These are phyloP conservation scores for Clarias platycephalus DNA, from an alignment of 2,797 vertebrate species.

Conservation along the genomic window DNA sequence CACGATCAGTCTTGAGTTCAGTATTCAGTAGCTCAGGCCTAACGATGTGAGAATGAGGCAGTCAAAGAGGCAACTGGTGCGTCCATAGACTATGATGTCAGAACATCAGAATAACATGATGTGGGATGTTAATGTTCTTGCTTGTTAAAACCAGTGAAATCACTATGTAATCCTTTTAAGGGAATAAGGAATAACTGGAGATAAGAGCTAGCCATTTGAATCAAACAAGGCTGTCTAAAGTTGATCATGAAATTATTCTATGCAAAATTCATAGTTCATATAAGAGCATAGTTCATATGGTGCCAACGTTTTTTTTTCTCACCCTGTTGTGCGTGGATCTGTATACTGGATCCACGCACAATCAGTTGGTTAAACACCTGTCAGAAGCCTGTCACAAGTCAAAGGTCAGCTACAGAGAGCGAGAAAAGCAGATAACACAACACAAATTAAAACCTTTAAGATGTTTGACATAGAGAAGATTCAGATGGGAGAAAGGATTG, in stretches of 20 bases:
- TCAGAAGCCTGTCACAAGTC: neutral
- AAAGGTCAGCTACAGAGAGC: too few relatives aligned
- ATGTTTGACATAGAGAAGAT: constrained; percentile 3
- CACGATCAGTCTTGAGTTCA: constrained; percentile 16
- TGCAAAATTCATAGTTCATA: too few relatives aligned
- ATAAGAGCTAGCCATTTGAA: neutral
- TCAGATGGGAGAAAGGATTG: constrained; percentile 27
- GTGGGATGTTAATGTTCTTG: constrained; percentile 10
- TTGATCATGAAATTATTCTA: too few relatives aligned
- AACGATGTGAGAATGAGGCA: constrained; percentile 56
- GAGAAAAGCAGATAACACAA: constrained; percentile 27
- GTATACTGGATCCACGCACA: neutral
- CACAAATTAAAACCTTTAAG: neutral
- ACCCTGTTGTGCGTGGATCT: too few relatives aligned
- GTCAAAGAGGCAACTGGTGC: constrained; percentile 28
- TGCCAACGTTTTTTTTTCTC: neutral
- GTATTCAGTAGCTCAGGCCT: constrained; percentile 42
- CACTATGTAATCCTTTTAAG: constrained; percentile 20
- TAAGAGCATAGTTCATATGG: neutral
- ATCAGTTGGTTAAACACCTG: neutral
- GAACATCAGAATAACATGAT: constrained; percentile 57
- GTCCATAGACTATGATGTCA: constrained; percentile 55
- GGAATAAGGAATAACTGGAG: neutral
- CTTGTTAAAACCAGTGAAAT: neutral
- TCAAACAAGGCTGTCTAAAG: neutral